Base-by-base conservation (phyloP, 35 echinoderm and acorn worm genomes). In the Apostichopus japonicus region DNA sequence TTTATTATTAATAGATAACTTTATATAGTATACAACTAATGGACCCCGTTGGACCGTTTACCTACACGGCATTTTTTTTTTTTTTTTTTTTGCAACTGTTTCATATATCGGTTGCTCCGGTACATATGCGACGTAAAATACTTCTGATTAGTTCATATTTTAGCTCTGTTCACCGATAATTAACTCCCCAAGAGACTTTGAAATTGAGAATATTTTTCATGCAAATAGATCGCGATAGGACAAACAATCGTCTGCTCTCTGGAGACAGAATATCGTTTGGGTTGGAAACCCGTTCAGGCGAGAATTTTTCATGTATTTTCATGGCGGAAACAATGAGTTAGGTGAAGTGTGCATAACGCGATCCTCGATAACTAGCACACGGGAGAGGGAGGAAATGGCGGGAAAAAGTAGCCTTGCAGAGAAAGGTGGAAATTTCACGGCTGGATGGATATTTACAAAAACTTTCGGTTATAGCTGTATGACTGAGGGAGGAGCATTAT, bases 161-260 rank as follows among this genome's bases (percentile, higher is more conserved):
- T 84, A 57, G 81, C 55, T 84, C 81, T 57, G 54, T 55, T 84
- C 81, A 84, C 6, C 81, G 56, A 54, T 84, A 84, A 84, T 84
- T 84, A 84, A 84, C 14, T 19, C 24, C 81, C 81, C 53, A 15
- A 10, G 81, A 23, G 81, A 84, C 54, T 14, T 84, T 57, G 81
- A 84, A 17, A 21, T 84, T 16, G 53, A 84, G 16, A 24, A 84
- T 84, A 84, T 84, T 59, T 84, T 84, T 84, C 79, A 21, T 83
- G 24, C 79, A 83, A 83, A 83, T 83, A 83, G 79, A 14, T 54
- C 51, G 6, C 24, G 79, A 83, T 83, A 84, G 10, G 10, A 58
- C 81, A 58, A 84, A 84, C 81, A 84, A 84, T 84, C 54, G 53
- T 84, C 81, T 84, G 81, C n/a, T 84, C 81, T 84, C 81, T 51